Evolutionary conservation across 2,888 invertebrate species (phyloP).

Genomic region (Nephrotoma flavescens): DNA sequence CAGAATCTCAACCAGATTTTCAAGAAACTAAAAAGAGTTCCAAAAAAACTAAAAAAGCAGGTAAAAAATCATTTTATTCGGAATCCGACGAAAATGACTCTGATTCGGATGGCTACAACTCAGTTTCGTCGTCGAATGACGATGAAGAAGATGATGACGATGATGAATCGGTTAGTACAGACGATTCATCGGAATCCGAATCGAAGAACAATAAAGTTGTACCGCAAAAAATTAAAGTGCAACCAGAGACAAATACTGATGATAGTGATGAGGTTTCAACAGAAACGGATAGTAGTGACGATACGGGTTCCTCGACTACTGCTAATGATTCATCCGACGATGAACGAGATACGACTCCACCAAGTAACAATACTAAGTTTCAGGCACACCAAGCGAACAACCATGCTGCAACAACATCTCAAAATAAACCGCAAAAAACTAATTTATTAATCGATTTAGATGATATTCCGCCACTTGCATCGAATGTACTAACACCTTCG

Average conservation of each 20-base stretch:
- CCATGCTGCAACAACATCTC: constrained; percentile 7
- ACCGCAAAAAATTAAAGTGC: constrained; percentile 25
- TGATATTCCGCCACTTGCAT: constrained; percentile 50
- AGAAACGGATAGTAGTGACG: constrained; percentile 26
- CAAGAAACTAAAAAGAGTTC: constrained; percentile 18
- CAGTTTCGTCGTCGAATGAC: constrained; percentile 19
- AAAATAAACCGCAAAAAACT: constrained; percentile 33
- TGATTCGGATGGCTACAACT: constrained; percentile 9
- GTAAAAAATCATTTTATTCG: constrained; percentile 48
- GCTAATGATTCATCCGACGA: constrained; percentile 6
- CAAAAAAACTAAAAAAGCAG: constrained; percentile 19
- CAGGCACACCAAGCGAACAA: background rate
- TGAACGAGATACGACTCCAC: background rate
- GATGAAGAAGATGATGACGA: constrained; percentile 10
- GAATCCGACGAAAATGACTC: constrained; percentile 25
- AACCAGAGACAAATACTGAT: constrained; percentile 19
- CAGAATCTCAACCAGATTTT: background rate
- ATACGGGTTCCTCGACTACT: constrained; percentile 15
- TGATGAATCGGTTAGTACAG: constrained; percentile 17
- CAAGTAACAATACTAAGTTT: background rate
- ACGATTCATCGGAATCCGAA: constrained; percentile 18
- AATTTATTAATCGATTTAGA: constrained; percentile 73
- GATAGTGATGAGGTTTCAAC: constrained; percentile 22
- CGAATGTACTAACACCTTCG: constrained; percentile 56
- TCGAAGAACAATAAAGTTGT: constrained; percentile 17